Conservation (phyloP, 2,888 invertebrate genomes). For the Drosophila prolongata region DNA sequence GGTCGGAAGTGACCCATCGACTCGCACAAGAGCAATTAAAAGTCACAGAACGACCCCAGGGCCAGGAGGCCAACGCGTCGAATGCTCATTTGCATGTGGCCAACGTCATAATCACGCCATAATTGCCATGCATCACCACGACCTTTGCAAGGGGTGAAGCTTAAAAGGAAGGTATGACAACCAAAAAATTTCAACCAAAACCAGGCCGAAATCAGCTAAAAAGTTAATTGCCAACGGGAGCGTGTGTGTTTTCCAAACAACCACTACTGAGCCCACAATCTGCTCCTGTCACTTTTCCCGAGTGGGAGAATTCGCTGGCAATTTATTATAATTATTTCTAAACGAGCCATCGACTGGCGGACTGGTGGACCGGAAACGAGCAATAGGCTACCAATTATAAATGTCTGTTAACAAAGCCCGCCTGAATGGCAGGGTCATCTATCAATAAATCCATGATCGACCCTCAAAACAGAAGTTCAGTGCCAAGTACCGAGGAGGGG, state of each 20-base stretch:
- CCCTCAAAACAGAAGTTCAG: constrained; percentile 62
- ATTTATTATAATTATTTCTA: constrained; percentile 53
- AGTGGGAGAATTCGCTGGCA: constrained; percentile 23
- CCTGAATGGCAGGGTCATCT: constrained; percentile 57
- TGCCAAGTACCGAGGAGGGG: constrained; percentile 30
- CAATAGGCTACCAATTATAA: constrained; percentile 30
- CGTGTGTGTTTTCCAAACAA: constrained; percentile 11
- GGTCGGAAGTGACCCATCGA: constrained; percentile 10
- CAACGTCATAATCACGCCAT: constrained; percentile 62
- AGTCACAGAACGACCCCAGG: constrained; percentile 48
- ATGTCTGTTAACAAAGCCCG: constrained; percentile 52
- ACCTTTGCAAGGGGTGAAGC: not conserved
- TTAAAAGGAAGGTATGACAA: constrained; percentile 23
- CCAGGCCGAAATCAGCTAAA: constrained; percentile 31
- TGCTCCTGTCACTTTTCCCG: constrained; percentile 26
- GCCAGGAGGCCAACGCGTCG: constrained; percentile 19
- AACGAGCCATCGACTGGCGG: constrained; percentile 31
- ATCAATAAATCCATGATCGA: constrained; percentile 68
- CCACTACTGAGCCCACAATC: constrained; percentile 35
- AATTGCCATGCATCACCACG: constrained; percentile 53
- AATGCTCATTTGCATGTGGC: constrained; percentile 59
- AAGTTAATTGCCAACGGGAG: constrained; percentile 44
- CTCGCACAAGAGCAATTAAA: constrained; percentile 53
- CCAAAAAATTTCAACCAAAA: constrained; percentile 14
- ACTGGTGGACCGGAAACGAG: constrained; percentile 35